Conservation (phyloP, 2,888 invertebrate species). For the Oscheius sp. region DNA sequence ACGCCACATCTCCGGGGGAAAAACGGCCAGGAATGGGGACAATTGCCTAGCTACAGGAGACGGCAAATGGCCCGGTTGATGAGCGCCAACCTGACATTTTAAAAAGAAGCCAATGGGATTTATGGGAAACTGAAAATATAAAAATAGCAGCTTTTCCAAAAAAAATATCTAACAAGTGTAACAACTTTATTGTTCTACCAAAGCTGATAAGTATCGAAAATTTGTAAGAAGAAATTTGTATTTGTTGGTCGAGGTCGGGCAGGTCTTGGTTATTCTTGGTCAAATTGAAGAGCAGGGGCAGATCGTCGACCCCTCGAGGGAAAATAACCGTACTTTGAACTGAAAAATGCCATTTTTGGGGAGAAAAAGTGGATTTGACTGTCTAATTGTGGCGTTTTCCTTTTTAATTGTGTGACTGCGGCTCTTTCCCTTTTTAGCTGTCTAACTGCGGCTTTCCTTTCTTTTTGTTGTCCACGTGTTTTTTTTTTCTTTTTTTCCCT, state of each 20-base stretch:
- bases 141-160: too few species aligned
- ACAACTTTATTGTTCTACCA: conserved; percentile 28
- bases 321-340: conserved; percentile 21
- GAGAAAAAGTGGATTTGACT: background rate
- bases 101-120: too few species aligned
- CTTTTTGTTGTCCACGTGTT: too few species aligned
- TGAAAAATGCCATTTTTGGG: background rate
- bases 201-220: background rate
- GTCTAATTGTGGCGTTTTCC: background rate
- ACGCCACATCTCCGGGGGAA: background rate
- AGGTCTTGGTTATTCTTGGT: background rate
- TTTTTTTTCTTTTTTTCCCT: too few species aligned
- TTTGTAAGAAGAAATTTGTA: background rate
- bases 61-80: background rate
- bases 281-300: background rate
- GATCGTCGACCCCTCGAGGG: conserved; percentile 12
- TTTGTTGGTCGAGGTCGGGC: conserved; percentile 3
- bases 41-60: conserved; percentile 5
- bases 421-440: too few species aligned
- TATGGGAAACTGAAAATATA: too few species aligned
- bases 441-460: too few species aligned
- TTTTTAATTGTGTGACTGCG: too few species aligned
- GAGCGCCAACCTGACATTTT: too few species aligned
- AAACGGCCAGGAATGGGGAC: background rate
- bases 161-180: conserved; percentile 11